Evolutionary conservation across 2,113 vertebrate genomes (phyloP), one percentile per base, ranked within the genome.

Genomic region (Ptilorrhoa leucosticta): DNA sequence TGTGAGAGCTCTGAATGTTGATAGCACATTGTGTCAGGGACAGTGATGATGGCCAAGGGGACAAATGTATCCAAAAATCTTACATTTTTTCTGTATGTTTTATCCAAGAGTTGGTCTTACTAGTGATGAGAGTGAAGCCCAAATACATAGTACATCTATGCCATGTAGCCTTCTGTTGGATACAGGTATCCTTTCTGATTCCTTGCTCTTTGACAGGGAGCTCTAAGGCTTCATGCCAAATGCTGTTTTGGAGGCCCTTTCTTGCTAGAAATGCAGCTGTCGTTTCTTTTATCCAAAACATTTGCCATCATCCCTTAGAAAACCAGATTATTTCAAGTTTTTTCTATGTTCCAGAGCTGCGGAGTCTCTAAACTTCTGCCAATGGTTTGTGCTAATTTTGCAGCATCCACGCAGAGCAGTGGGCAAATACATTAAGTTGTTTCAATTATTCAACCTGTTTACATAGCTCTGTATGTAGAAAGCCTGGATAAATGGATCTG

Each of bases 361-460:
- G 39, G 42, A 39, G 20, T 71, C 42, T 37, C 39, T 57, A 3
- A 70, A 70, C 5, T 73, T 89, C 72, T 92, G 39, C 40, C 61
- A 75, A 1, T 0, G 1, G 14, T 77, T 53, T 72, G 30, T 73
- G 56, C 61, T 87, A n/a, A 39, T 60, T 88, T 89, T 87, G 73
- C 35, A 42, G 64, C 48, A 35, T 70, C 48, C 53, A 18, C 56
- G 47, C 37, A 65, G 78, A 85, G 44, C 71, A 26, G 37, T 26
- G 21, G 60, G 40, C 50, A 78, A 73, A 72, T 75, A 63, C 15
- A 56, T 75, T 22, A 60, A 64, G 47, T 48, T 73, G 23, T 61
- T 94, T 95, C 64, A 78, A 51, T 97, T 96, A 96, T 91, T 97
- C 95, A 92, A 26, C 66, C 90, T 65, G 73, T 82, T 98, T 96